Conservation (phyloP, 2,888 invertebrate species). For the Platypus cylindrus region DNA sequence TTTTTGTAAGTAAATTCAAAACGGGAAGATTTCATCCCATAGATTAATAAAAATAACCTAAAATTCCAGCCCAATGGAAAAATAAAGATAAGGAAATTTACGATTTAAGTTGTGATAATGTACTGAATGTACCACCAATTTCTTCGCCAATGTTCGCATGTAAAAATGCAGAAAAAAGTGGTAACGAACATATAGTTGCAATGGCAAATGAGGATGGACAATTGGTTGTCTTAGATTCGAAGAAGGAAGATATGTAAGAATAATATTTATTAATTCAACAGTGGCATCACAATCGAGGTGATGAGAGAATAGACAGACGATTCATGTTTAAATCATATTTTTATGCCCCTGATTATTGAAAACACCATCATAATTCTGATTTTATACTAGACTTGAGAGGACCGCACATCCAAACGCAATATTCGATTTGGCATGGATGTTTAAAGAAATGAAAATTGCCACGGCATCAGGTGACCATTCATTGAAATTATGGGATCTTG, state of each 20-base stretch:
- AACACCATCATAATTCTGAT: conserved; percentile 3
- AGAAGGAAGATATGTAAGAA: conserved; percentile 13
- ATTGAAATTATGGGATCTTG: conserved; percentile 65
- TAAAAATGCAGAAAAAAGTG: conserved; percentile 51
- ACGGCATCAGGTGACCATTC: conserved; percentile 81
- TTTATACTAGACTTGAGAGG: no score
- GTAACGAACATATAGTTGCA: conserved; percentile 54
- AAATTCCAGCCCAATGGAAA: conserved; percentile 40
- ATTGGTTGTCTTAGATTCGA: conserved; percentile 46
- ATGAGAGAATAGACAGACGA: no score
- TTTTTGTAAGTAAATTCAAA: conserved; percentile 16
- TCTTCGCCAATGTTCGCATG: conserved; percentile 71
- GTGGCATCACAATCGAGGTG: background rate
- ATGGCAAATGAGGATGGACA: conserved; percentile 79
- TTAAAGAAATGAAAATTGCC: conserved; percentile 59
- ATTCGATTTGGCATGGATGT: conserved; percentile 81
- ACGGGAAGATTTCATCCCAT: background rate
- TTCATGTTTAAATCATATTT: conserved; percentile 1
- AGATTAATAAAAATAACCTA: conserved; percentile 5
- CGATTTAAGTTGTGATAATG: conserved; percentile 6
- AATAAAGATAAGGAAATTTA: conserved; percentile 23
- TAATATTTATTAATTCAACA: background rate
- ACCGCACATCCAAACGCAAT: conserved; percentile 76
- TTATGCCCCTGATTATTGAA: background rate
- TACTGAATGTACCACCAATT: conserved; percentile 4